Evolutionary conservation across 2,113 vertebrate species (phyloP).

Genomic region (Baryphthengus martii): DNA sequence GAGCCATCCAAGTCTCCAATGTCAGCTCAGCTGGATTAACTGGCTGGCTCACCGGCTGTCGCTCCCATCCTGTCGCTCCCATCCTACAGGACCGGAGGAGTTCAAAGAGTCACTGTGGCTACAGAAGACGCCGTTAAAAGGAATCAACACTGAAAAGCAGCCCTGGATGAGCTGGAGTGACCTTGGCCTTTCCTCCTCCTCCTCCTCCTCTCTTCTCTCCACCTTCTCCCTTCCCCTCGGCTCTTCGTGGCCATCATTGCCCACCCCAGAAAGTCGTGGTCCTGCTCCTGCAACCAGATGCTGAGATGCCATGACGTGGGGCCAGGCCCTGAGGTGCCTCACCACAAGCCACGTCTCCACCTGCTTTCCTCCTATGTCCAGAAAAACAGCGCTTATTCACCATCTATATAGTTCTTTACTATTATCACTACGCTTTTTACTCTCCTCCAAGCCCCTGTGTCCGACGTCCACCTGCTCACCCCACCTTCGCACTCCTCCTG

Average conservation of each 20-base stretch:
- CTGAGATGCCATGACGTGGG: rapidly evolving
- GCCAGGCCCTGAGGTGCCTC: neutral
- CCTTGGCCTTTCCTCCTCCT: too few species aligned
- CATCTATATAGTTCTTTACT: neutral
- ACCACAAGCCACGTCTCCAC: rapidly evolving
- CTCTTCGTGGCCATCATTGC: neutral
- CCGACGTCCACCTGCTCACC: neutral
- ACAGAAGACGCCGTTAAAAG: neutral
- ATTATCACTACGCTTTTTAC: too few species aligned
- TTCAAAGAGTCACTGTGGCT: neutral
- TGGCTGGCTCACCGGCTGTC: neutral
- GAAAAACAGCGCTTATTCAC: neutral
- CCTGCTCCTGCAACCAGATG: neutral
- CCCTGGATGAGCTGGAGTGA: neutral
- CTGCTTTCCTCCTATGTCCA: neutral
- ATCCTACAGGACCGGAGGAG: neutral
- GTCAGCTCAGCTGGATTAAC: neutral
- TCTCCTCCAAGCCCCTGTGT: neutral
- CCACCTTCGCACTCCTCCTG: neutral
- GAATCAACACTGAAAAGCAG: neutral
- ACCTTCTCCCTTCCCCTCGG: neutral
- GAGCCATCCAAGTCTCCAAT: rapidly evolving
- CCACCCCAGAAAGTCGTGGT: neutral
- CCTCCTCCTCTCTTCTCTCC: neutral
- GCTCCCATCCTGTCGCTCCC: neutral